Base-by-base conservation (phyloP, 2,888 invertebrate genomes). In the Hypena proboscidalis region DNA sequence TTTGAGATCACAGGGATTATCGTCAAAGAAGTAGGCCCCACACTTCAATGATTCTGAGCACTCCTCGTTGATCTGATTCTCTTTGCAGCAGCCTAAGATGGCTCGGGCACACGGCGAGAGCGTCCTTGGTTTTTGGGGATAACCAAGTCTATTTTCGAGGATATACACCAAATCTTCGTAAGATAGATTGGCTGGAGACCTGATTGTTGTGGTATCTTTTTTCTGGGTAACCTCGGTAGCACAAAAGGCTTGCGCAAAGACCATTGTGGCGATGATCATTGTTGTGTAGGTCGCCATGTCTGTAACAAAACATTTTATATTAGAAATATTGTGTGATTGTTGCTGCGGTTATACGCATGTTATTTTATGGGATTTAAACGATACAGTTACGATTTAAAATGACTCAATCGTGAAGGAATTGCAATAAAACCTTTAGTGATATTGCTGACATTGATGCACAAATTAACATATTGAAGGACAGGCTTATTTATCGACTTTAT, bases 31-130 rank as follows among this genome's bases (percentile, higher is more conserved):
- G 34, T 93, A 92, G 0, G 95, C 95, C 0, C 93, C 92, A 72
- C 96, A 97, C 4, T 94, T 93, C 37, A 94, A 80, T 4, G 92
- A 83, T 76, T 96, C 96, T 48, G 96, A 96, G 73, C 96, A 97
- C 1, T 90, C 80, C 33, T 93, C 80, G 7, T 85, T 77, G 44
- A 81, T 83, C n/a, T 81, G 81, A 14, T 77, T 74, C 0, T 83
- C 78, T 1, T 93, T 86, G 67, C 96, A 96, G 70, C 96, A 97
- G 1, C 94, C 93, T 3, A 95, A 83, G 33, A 96, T 94, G 0
- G 96, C 96, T 93, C 95, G 94, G 0, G 95, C 93, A 66, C 96
- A 96, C 0, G 92, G 90, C 4, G 93, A 90, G 0, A 94, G 86
- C 13, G 46, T 61, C 26, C 69, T 80, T 0, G 75, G 71, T 3